Evolutionary conservation across 2,113 vertebrate species (phyloP).

Genomic region (Pangasianodon gigas): DNA sequence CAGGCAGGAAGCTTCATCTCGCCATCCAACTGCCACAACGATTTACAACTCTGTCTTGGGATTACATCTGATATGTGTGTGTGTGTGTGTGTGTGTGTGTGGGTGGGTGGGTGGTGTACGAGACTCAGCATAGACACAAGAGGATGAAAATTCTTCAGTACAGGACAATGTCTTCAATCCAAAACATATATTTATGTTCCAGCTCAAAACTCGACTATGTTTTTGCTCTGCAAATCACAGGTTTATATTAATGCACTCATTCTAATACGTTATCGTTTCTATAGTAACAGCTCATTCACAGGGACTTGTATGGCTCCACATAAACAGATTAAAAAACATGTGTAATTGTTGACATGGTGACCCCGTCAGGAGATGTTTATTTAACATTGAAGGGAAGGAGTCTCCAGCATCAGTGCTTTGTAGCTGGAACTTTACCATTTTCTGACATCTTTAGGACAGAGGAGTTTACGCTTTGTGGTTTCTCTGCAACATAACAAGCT

Average conservation of each 20-base stretch:
- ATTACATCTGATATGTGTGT: not conserved
- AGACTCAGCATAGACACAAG: not conserved
- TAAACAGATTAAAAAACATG: no score
- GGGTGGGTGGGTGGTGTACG: not conserved
- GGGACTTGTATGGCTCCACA: no score
- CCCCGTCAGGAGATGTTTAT: not conserved
- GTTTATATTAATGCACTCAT: not conserved
- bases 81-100: not conserved
- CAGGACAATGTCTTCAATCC: not conserved
- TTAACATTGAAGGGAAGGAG: no score
- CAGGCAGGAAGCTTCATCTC: not conserved
- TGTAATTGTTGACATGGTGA: not conserved
- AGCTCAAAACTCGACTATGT: not conserved
- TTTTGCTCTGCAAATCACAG: not conserved
- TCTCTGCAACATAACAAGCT: no score
- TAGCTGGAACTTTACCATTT: no score
- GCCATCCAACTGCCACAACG: not conserved
- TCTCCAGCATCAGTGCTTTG: no score
- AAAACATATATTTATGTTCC: not conserved
- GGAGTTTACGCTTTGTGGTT: no score
- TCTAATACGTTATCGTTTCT: no score
- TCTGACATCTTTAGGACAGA: no score
- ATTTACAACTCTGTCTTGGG: conserved; percentile 5
- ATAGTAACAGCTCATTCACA: no score
- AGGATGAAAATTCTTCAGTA: not conserved